A percentile compares a stretch with the other conserved stretches of the same genome.
phyloP scores from a whole-genome alignment of 2,113 vertebrate genomes.

The Microcebus griseorufus region DNA sequence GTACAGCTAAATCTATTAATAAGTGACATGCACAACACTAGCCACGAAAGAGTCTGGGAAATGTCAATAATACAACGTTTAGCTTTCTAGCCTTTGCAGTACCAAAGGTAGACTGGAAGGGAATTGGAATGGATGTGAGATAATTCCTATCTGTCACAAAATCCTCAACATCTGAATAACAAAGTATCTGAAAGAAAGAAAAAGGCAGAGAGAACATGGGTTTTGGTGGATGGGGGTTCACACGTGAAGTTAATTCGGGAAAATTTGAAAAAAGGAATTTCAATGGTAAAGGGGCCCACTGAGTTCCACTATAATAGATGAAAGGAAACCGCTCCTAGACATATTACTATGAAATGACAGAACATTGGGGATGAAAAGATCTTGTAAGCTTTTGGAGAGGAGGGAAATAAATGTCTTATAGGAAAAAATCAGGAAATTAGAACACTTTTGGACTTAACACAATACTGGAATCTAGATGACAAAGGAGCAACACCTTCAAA shows the following conservation, averaged over 20 bases:
- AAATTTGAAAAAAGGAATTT: constrained; percentile 15
- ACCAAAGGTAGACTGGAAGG: background rate
- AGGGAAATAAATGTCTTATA: background rate
- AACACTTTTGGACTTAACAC: background rate
- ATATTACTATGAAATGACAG: background rate
- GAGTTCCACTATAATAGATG: background rate
- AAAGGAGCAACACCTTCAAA: background rate
- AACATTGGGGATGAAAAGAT: background rate
- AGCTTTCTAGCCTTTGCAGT: background rate
- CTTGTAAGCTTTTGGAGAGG: background rate
- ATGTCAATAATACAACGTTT: background rate
- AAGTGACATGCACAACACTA: background rate
- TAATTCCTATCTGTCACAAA: background rate
- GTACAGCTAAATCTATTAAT: background rate
- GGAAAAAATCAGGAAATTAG: background rate
- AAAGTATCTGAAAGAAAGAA: background rate
- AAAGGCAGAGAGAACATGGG: background rate
- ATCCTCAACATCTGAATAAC: background rate
- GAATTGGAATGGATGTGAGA: background rate
- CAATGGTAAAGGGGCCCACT: background rate
- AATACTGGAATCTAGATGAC: background rate
- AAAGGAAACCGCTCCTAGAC: background rate
- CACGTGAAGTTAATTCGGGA: background rate
- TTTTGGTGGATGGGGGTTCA: background rate
- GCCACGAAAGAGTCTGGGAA: background rate